Evolutionary conservation across 2,797 vertebrate genomes (phyloP).

Genomic region (Chaunax sp.): DNA sequence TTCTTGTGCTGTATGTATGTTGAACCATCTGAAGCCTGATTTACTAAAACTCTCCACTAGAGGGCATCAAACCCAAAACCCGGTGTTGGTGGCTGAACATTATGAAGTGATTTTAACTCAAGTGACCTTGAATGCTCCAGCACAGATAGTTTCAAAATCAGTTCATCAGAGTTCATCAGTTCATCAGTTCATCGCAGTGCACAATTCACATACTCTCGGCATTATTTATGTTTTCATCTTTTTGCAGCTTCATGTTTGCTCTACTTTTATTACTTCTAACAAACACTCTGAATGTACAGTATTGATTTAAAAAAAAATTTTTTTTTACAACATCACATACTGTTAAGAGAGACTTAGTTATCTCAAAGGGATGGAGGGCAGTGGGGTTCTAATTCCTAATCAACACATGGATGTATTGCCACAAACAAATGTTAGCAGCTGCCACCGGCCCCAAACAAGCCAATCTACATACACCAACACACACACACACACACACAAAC

Average conservation of each 20-base stretch:
- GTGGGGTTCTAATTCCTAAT: slow-evolving; percentile 25
- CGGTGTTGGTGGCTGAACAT: background rate
- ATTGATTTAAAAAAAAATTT: no score
- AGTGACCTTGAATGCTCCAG: background rate
- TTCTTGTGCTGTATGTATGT: no score
- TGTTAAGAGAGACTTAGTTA: slow-evolving; percentile 2
- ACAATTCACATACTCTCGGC: no score
- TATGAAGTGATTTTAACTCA: no score
- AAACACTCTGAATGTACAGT: slow-evolving; percentile 5
- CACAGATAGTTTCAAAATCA: no score
- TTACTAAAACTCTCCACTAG: slow-evolving; percentile 32
- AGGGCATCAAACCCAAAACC: slow-evolving; percentile 6
- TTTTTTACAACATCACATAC: background rate
- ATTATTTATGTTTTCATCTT: background rate
- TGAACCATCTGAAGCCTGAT: slow-evolving; percentile 5
- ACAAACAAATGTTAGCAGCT: slow-evolving; percentile 80
- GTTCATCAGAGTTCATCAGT: no score
- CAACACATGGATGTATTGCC: slow-evolving; percentile 57
- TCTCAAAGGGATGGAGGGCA: slow-evolving; percentile 8
- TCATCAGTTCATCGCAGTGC: no score
- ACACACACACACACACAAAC: slow-evolving; percentile 37
- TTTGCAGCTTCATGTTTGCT: background rate
- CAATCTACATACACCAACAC: slow-evolving; percentile 73
- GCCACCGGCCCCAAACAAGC: slow-evolving; percentile 78
- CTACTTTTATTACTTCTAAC: fast-evolving